Evolutionary conservation across 1,140 invertebrate species (phyloP), one percentile per base, ranked within the genome.

Genomic region (Ericerus pela): DNA sequence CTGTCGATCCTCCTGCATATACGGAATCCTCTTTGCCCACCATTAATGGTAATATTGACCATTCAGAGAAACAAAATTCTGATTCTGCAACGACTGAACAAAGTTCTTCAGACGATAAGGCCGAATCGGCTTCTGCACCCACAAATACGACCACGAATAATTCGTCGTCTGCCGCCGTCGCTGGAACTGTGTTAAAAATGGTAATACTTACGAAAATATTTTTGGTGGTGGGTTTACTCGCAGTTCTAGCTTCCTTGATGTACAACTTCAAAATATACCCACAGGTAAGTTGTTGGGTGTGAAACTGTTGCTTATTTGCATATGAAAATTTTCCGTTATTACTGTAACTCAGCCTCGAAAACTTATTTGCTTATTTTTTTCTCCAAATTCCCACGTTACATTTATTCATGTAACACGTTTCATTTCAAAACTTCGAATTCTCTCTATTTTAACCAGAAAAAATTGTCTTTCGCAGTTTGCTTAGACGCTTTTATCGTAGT

Each of bases 251-350:
- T 77, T 78, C 66, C 75, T 77, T 63, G 73, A 81, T 31, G 82
- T 86, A 64, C 80, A 86, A 65, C 66, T 86, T 30, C 87, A 87
- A 68, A 84, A 86, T 69, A 86, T 88, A 69, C 85, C 85, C 54
- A 76, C 79, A 60, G 85, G 84, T 85, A 72, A 82, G 82, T 81
- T 69, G 56, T 27, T 26, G 16, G 24, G 27, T n/a, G 27, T 38
- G 43, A 24, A 20, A 52, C 33, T 53, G 28, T 61, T 31, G 16
- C 26, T 22, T 26, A 14, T 51, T 16, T n/a, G n/a, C n/a, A n/a
- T n/a, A n/a, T n/a, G n/a, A n/a, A n/a, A n/a, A n/a, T n/a, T n/a
- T n/a, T n/a, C n/a, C n/a, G n/a, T n/a, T n/a, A n/a, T n/a, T n/a
- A n/a, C n/a, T n/a, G n/a, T n/a, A n/a, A n/a, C n/a, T n/a, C n/a